Base-by-base conservation (phyloP, 1,140 invertebrate species). In the Choristoneura fumiferana region DNA sequence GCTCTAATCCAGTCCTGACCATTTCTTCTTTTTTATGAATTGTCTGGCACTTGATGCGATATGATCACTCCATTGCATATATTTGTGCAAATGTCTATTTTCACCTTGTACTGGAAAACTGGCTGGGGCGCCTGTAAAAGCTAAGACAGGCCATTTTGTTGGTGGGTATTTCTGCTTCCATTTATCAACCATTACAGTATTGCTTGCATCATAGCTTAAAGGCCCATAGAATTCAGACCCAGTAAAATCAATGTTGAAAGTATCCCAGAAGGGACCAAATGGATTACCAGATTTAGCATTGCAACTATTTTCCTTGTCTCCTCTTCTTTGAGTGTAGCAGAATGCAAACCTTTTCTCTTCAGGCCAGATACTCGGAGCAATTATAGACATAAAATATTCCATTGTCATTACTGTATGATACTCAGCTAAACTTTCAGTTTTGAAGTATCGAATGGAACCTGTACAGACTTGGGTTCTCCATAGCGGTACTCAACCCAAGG, bases 211-310 rank as follows among this genome's bases (percentile, higher is more conserved):
- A 89, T 97, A 98, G 87, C 96, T 94, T 0, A 99, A 88, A 2
- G 97, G 97, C 8, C 93, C 94, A 91, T 98, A 99, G 89, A 98
- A 98, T 89, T 97, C 95, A 6, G 98, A 99, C 4, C 81, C 87
- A 22, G 94, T 92, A 92, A 99, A 99, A 78, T 98, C 94, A 54
- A 99, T 92, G 61, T 93, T 89, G 78, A 95, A 98, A 0, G 95
- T 96, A 81, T 99, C 96, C 98, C 98, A 99, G 90, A 99, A 99
- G 36, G 98, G 96, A 13, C 97, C 98, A 91, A 99, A 99, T 33
- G 98, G 98, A 91, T 99, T 99, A 1, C 98, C 98, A 76, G 98
- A 96, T 87, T 99, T 99, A 1, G 98, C 96, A 92, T 98, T 97
- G 80, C 98, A 99, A 64, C 91, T 92, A 12, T 91, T 85, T 35